These are phyloP conservation scores for Sphaeridia pumilis DNA, from an alignment of 2,888 invertebrate genomes.

Conservation along the genomic window DNA sequence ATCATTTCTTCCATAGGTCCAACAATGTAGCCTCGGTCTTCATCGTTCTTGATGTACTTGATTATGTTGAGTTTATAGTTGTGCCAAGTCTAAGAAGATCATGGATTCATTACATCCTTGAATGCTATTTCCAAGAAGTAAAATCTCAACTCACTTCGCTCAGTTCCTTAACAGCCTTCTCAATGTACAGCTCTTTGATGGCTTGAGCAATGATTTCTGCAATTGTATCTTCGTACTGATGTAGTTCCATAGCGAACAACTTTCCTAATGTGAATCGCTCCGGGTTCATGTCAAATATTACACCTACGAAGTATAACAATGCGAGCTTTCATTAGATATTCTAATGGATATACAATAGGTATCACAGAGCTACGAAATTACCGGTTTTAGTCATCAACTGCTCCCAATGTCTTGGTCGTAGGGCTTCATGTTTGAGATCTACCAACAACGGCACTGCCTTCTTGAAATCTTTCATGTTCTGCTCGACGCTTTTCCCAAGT, in stretches of 20 bases:
- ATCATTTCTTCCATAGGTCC: constrained; percentile 73
- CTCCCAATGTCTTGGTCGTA: constrained; percentile 81
- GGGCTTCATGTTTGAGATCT: constrained; percentile 78
- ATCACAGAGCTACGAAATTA: constrained; percentile 41
- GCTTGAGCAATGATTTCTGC: constrained; percentile 78
- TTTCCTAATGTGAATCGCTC: constrained; percentile 82
- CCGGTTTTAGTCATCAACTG: constrained; percentile 77
- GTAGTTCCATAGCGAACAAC: constrained; percentile 85
- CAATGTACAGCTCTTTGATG: constrained; percentile 80
- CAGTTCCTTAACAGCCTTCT: constrained; percentile 72
- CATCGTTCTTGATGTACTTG: constrained; percentile 47
- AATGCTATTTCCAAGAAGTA: not conserved
- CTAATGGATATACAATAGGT: constrained; percentile 36
- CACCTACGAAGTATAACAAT: constrained; percentile 41
- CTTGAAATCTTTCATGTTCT: constrained; percentile 80
- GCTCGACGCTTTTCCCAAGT: constrained; percentile 58
- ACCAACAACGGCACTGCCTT: constrained; percentile 78
- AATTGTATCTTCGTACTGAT: constrained; percentile 66
- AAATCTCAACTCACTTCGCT: constrained; percentile 47
- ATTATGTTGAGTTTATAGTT: constrained; percentile 41
- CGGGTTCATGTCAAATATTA: constrained; percentile 73
- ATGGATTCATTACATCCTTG: not conserved
- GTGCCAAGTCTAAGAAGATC: constrained; percentile 40
- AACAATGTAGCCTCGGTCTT: constrained; percentile 68
- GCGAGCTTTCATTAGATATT: not conserved